A percentile compares a stretch with the other conserved stretches of the same genome.
Evolutionary conservation across 2,888 invertebrate species (phyloP).

Genomic region (Entomobrya proxima): DNA sequence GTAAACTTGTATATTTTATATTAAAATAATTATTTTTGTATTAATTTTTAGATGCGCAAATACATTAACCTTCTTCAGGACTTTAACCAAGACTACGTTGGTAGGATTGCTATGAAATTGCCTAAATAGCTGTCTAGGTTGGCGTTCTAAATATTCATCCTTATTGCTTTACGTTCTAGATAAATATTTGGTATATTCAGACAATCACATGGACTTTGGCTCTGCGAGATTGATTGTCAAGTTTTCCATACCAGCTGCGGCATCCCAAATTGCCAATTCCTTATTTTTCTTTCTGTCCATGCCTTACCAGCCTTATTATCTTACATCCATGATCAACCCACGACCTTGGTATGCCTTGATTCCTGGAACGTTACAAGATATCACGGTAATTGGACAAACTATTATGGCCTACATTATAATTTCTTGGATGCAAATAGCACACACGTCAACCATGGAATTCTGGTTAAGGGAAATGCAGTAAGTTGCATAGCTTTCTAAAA

Average conservation of each 20-base stretch:
- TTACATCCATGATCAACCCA: slow-evolving; percentile 36
- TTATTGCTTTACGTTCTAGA: background rate
- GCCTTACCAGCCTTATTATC: slow-evolving; percentile 39
- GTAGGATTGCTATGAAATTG: background rate
- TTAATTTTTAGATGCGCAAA: slow-evolving; percentile 41
- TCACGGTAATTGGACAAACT: slow-evolving; percentile 39
- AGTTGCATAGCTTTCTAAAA: background rate
- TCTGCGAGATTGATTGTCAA: slow-evolving; percentile 29
- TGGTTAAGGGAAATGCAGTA: slow-evolving; percentile 66
- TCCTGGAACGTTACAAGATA: slow-evolving; percentile 59
- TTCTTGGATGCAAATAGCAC: slow-evolving; percentile 53
- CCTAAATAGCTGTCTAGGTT: background rate
- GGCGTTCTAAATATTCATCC: background rate
- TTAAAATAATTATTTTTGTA: background rate
- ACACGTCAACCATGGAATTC: slow-evolving; percentile 56
- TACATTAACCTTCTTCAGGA: slow-evolving; percentile 53
- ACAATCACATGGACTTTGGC: slow-evolving; percentile 28
- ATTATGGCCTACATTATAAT: slow-evolving; percentile 30
- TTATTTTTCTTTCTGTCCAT: slow-evolving; percentile 45
- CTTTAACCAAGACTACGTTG: slow-evolving; percentile 56
- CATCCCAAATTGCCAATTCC: slow-evolving; percentile 52
- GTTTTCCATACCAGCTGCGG: slow-evolving; percentile 44
- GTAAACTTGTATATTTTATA: no score
- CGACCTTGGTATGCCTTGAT: slow-evolving; percentile 57
- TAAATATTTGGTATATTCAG: slow-evolving; percentile 31